phyloP scores from a whole-genome alignment of 2,888 invertebrate species.

The Tolmerus cingulatus region DNA sequence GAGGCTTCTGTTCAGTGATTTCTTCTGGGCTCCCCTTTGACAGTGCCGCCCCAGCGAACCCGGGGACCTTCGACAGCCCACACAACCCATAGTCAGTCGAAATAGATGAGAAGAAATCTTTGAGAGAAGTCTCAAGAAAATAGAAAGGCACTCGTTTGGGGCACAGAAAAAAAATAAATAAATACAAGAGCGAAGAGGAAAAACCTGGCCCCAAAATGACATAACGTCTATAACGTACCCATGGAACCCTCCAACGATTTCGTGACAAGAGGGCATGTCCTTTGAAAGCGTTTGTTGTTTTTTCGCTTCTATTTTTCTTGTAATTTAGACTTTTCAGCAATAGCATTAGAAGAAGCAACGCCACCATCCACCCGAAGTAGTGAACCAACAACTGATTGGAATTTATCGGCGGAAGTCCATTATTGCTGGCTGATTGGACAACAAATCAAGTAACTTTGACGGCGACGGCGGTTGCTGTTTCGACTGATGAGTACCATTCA shows the following conservation, averaged over 20 bases:
- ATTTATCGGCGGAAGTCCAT: constrained; percentile 22
- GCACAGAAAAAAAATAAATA: neutral
- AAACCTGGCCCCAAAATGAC: neutral
- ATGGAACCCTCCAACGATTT: neutral
- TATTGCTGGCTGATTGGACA: constrained; percentile 43
- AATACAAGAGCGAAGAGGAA: neutral
- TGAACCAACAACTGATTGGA: neutral
- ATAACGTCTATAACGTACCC: neutral
- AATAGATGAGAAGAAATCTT: neutral
- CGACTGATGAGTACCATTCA: neutral
- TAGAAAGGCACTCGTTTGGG: neutral
- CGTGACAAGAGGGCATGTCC: constrained; percentile 26
- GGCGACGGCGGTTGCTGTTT: neutral
- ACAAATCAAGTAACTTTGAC: constrained; percentile 42
- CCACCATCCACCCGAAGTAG: neutral
- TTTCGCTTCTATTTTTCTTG: neutral
- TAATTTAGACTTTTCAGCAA: neutral
- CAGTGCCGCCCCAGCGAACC: neutral
- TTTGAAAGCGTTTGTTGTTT: neutral
- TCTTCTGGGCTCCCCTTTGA: neutral
- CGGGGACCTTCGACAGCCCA: neutral
- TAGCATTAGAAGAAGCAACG: neutral
- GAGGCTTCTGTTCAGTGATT: constrained; percentile 27
- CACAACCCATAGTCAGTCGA: neutral
- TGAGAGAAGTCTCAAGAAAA: neutral